A percentile compares a stretch with the other conserved stretches of the same genome.
Evolutionary conservation across 2,888 invertebrate genomes (phyloP).

Genomic region (Macropis europaea): DNA sequence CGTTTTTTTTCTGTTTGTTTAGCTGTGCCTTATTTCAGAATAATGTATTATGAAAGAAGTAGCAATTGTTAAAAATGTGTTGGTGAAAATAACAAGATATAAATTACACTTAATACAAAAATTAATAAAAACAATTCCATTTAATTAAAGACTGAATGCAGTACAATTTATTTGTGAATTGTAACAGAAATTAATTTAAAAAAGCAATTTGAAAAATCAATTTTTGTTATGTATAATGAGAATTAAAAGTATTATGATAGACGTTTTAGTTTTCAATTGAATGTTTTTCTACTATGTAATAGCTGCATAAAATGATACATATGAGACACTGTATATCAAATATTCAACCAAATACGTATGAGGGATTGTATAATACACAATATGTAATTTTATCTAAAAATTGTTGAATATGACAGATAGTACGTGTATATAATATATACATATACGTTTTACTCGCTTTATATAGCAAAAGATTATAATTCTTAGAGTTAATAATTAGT

Average conservation of each 20-base stretch:
- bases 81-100: too few relatives aligned
- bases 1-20: too few relatives aligned
- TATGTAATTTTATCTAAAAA: constrained; percentile 9
- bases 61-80: too few relatives aligned
- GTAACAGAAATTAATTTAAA: background rate
- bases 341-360: constrained; percentile 10
- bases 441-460: constrained; percentile 9
- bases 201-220: background rate
- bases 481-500: constrained; percentile 2
- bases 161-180: background rate
- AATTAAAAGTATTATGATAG: background rate
- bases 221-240: background rate
- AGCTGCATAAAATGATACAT: background rate
- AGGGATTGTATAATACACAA: constrained; percentile 16
- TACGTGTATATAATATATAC: constrained; percentile 15
- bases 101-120: too few relatives aligned
- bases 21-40: too few relatives aligned
- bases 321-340: background rate
- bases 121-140: too few relatives aligned
- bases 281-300: background rate
- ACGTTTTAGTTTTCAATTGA: background rate
- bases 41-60: too few relatives aligned
- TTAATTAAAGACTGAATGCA: background rate
- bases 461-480: constrained; percentile 6
- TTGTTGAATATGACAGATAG: constrained; percentile 14